These are phyloP conservation scores for Liopterus haemorrhoidalis DNA, from an alignment of 2,888 invertebrate genomes.

Conservation along the genomic window DNA sequence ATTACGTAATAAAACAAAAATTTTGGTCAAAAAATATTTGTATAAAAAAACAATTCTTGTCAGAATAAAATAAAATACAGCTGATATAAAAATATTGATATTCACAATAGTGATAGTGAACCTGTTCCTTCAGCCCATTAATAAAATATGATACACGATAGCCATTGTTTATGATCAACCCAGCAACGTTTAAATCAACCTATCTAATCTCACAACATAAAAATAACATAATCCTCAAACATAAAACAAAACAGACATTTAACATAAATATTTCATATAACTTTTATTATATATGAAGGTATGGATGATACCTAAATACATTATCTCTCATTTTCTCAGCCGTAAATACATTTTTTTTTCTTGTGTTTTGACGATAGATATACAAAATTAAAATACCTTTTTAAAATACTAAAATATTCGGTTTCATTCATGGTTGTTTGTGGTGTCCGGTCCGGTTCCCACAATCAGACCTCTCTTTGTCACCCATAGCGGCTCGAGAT, in stretches of 20 bases:
- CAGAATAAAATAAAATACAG: too few relatives aligned
- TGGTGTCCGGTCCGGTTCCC: slow-evolving; percentile 21
- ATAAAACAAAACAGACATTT: slow-evolving; percentile 12
- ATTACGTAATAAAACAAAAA: too few relatives aligned
- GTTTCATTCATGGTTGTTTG: slow-evolving; percentile 35
- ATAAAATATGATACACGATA: too few relatives aligned
- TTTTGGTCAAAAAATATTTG: too few relatives aligned
- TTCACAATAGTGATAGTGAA: too few relatives aligned
- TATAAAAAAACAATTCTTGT: too few relatives aligned
- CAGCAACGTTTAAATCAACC: too few relatives aligned
- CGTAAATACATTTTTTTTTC: slow-evolving; percentile 38
- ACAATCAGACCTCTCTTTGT: slow-evolving; percentile 21
- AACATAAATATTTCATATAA: slow-evolving; percentile 21
- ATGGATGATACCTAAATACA: slow-evolving; percentile 26
- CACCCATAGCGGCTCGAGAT: slow-evolving; percentile 11
- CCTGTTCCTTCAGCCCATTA: too few relatives aligned
- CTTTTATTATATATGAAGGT: slow-evolving; percentile 38
- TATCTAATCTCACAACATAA: too few relatives aligned
- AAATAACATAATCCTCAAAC: too few relatives aligned
- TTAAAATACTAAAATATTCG: slow-evolving; percentile 37
- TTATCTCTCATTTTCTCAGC: slow-evolving; percentile 35
- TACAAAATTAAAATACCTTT: slow-evolving; percentile 39
- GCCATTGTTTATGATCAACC: too few relatives aligned
- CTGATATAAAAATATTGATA: too few relatives aligned
- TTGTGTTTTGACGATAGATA: slow-evolving; percentile 24